These are phyloP conservation scores for Calliopum simillimum DNA, from an alignment of 2,888 invertebrate species.

Conservation along the genomic window DNA sequence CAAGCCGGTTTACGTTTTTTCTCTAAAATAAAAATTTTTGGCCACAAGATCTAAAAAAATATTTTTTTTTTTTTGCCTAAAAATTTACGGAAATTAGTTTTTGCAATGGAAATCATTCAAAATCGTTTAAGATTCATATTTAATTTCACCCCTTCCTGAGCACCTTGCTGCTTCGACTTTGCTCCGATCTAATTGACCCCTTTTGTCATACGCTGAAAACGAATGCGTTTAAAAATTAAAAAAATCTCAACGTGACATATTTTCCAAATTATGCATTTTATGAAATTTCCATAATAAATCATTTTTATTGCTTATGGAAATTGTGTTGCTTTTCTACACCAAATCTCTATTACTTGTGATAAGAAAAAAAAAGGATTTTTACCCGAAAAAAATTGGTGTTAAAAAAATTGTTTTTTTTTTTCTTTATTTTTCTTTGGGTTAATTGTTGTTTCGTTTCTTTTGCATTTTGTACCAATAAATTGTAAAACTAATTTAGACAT, in stretches of 20 bases:
- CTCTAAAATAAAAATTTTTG: no score
- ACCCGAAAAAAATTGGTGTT: neutral
- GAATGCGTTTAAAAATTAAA: neutral
- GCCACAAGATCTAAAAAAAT: no score
- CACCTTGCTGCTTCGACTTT: no score
- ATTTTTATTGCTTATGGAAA: constrained; percentile 53
- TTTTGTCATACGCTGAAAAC: no score
- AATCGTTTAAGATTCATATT: no score
- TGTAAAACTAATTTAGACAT: constrained; percentile 60
- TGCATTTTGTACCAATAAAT: constrained; percentile 55
- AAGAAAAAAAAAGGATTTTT: no score
- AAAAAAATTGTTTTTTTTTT: constrained; percentile 19
- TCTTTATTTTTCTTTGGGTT: neutral
- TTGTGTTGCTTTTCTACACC: neutral
- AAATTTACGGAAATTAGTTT: no score
- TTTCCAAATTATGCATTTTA: constrained; percentile 55
- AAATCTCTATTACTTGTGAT: neutral
- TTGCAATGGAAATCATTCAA: no score
- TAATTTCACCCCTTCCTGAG: no score
- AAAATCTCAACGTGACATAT: constrained; percentile 38
- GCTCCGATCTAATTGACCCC: no score
- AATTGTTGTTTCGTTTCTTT: constrained; percentile 22
- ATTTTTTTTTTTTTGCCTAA: no score
- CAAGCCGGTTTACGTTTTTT: no score
- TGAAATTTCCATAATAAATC: constrained; percentile 60